Evolutionary conservation across 2,113 vertebrate species (phyloP).

Genomic region (Odobenus rosmarus): DNA sequence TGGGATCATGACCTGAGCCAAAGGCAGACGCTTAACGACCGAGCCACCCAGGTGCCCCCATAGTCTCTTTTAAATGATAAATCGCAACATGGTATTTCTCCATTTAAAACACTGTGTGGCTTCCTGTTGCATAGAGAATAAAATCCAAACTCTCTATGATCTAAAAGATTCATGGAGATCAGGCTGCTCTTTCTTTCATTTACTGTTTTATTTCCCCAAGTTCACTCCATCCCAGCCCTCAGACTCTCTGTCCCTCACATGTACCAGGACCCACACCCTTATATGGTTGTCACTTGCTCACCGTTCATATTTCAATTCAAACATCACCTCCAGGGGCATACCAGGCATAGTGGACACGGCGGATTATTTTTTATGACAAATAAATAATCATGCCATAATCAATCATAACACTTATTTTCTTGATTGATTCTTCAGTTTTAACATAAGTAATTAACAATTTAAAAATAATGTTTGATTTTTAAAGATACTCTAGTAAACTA

Average conservation of each 20-base stretch:
- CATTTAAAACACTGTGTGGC: not conserved
- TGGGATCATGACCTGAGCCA: too few species aligned
- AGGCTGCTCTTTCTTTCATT: not conserved
- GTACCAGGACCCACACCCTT: not conserved
- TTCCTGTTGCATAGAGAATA: not conserved
- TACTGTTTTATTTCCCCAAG: not conserved
- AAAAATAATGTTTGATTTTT: conserved; percentile 27
- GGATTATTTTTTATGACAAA: conserved; percentile 17
- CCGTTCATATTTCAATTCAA: conserved; percentile 30
- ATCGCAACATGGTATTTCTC: not conserved
- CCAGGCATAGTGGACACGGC: not conserved
- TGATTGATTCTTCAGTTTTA: conserved; percentile 57
- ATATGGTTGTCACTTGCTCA: not conserved
- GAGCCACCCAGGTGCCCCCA: too few species aligned
- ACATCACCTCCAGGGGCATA: not conserved
- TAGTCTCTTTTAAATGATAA: not conserved
- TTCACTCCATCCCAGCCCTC: conserved; percentile 30
- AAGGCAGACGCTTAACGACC: too few species aligned
- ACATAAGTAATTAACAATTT: conserved; percentile 21
- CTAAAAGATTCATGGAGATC: not conserved
- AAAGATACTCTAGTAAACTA: conserved; percentile 35
- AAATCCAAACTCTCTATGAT: conserved; percentile 23
- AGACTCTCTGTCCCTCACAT: not conserved
- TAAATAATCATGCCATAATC: conserved; percentile 39
- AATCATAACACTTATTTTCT: conserved; percentile 8